phyloP scores from a whole-genome alignment of 2,113 vertebrate genomes.

The Peromyscus polionotus region DNA sequence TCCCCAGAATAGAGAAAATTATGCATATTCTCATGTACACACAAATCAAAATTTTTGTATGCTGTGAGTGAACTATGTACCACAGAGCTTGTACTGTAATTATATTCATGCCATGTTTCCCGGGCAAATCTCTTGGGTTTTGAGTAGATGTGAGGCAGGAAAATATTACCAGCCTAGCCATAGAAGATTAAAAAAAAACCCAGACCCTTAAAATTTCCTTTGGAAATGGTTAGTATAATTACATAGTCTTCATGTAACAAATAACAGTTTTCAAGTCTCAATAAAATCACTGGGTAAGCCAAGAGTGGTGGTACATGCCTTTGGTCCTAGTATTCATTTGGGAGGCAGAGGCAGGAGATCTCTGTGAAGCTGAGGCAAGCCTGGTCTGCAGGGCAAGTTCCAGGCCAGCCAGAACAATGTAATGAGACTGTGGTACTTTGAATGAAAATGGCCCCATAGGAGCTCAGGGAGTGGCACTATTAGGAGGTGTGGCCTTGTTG shows the following conservation, averaged over 20 bases:
- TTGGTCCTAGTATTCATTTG: background rate
- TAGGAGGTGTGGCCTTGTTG: background rate
- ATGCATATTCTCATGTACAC: constrained; percentile 77
- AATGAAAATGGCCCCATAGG: background rate
- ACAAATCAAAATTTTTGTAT: constrained; percentile 81
- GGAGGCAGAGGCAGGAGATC: background rate
- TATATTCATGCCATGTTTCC: constrained; percentile 81
- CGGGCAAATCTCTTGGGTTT: constrained; percentile 77
- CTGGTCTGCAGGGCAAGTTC: background rate
- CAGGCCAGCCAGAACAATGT: background rate
- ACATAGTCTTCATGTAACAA: constrained; percentile 77
- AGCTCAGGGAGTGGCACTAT: background rate
- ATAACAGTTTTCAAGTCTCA: constrained; percentile 61
- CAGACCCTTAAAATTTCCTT: constrained; percentile 72
- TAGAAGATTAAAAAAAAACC: constrained; percentile 78
- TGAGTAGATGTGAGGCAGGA: constrained; percentile 87
- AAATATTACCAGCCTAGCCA: constrained; percentile 83
- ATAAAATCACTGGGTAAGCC: constrained; percentile 59
- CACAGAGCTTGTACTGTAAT: constrained; percentile 76
- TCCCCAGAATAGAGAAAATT: constrained; percentile 59
- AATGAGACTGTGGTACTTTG: background rate
- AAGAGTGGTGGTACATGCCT: background rate
- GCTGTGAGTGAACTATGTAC: constrained; percentile 80
- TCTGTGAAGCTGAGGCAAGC: background rate
- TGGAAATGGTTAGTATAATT: constrained; percentile 77